Base-by-base conservation (phyloP, 1,140 invertebrate species). In the Leptonema lineaticorne region DNA sequence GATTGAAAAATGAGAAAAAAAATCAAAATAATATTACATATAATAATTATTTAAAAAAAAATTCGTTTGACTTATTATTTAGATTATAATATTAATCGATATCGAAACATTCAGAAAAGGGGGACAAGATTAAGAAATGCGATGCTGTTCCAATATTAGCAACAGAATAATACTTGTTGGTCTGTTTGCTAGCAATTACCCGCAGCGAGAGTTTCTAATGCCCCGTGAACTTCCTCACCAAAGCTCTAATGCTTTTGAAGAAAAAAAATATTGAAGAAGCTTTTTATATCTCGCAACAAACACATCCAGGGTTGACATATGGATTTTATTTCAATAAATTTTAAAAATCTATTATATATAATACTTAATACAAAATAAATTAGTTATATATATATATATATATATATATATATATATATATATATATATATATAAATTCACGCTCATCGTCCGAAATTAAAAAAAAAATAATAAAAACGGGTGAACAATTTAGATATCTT, bases 171-270 rank as follows among this genome's bases (percentile, higher is more conserved):
- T 9, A 41, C 24, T 59, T 33, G 27, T 1, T 59, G 11, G 24
- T 59, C 57, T 66, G 63, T 65, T 66, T 53, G 30, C 46, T 27
- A 28, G 62, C 45, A 71, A 71, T 71, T 71, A 68, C 63, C 65
- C 41, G 53, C 65, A 45, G 53, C 29, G 62, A 46, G 62, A 58
- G 56, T 26, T 30, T 66, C 53, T 68, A 71, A 71, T 71, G 69
- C 56, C 64, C 64, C 69, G 69, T 68, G 69, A 71, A 71, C 69
- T 68, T 68, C 69, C 69, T 71, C 69, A 68, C 69, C 20, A 64
- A 68, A 65, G 37, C 58, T 65, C 65, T 30, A 24, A 67, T 46
- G n/a, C n/a, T n/a, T n/a, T n/a, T 50, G 37, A 45, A 45, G 14
- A 45, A 45, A 4, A 53, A 53, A 22, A 4, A 53, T 22, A n/a